Conservation (phyloP, 2,113 vertebrate genomes). For the Platycercus adscitus region DNA sequence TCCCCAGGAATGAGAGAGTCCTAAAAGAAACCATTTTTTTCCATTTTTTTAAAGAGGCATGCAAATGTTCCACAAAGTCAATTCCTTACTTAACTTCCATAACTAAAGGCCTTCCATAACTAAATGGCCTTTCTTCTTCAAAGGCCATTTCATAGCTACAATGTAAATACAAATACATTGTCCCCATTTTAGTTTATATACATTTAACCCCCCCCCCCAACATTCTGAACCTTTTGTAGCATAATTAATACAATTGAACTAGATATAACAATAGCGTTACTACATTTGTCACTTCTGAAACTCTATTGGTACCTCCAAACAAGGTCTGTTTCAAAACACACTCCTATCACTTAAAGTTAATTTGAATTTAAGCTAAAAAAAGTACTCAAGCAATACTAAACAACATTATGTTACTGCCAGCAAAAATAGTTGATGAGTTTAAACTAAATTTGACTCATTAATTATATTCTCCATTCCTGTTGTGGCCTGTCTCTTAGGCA, state of each 20-base stretch:
- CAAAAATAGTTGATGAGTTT: not conserved
- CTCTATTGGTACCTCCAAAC: not conserved
- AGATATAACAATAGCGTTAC: not conserved
- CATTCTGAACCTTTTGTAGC: not conserved
- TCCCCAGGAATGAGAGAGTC: slow-evolving; percentile 94
- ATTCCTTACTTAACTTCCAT: slow-evolving; percentile 23
- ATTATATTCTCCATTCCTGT: not conserved
- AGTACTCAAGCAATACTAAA: not conserved
- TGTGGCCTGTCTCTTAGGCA: not conserved
- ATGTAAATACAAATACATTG: not conserved
- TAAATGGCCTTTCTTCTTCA: not conserved
- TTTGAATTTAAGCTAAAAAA: not conserved
- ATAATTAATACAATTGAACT: not conserved
- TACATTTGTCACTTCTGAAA: not conserved
- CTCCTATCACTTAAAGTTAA: not conserved
- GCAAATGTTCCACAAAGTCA: slow-evolving; percentile 5
- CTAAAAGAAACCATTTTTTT: slow-evolving; percentile 74
- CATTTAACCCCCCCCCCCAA: not conserved
- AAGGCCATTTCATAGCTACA: not conserved
- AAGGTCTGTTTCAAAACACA: not conserved
- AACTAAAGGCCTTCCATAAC: not conserved
- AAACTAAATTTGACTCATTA: not conserved
- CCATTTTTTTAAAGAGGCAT: slow-evolving; percentile 43
- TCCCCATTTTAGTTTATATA: not conserved
- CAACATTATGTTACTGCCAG: not conserved